phyloP scores from a whole-genome alignment of 2,888 invertebrate genomes.

The Timema podura region DNA sequence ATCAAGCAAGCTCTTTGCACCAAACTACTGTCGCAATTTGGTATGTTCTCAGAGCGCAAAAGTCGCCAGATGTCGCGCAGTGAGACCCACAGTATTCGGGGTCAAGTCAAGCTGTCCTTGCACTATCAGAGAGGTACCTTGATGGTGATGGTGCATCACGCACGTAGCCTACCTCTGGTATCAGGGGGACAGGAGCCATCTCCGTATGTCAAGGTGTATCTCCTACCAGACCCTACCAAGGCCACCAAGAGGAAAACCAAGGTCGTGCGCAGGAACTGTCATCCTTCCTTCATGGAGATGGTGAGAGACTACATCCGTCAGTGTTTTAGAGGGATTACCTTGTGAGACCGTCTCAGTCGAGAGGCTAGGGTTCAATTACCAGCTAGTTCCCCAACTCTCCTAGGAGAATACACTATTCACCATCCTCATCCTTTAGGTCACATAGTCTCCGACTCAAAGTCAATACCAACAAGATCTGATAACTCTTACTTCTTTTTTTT shows the following conservation, averaged over 20 bases:
- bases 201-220: constrained; percentile 87
- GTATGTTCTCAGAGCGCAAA: constrained; percentile 40
- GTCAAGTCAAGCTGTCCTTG: constrained; percentile 74
- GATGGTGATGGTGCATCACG: constrained; percentile 85
- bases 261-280: constrained; percentile 84
- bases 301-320: constrained; percentile 48
- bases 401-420: too few species aligned
- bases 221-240: constrained; percentile 88
- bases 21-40: background rate
- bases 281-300: constrained; percentile 98
- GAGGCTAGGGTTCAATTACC: too few species aligned
- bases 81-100: constrained; percentile 46
- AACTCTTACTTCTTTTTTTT: too few species aligned
- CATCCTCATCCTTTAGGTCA: too few species aligned
- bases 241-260: constrained; percentile 95
- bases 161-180: constrained; percentile 76
- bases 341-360: too few species aligned
- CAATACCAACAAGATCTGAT: too few species aligned
- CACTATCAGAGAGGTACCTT: constrained; percentile 71
- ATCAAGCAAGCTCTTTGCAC: too few species aligned
- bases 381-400: too few species aligned
- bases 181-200: constrained; percentile 80
- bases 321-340: too few species aligned
- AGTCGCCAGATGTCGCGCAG: constrained; percentile 40
- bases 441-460: too few species aligned